Evolutionary conservation across 2,797 vertebrate genomes (phyloP).

Genomic region (Poecilia picta): DNA sequence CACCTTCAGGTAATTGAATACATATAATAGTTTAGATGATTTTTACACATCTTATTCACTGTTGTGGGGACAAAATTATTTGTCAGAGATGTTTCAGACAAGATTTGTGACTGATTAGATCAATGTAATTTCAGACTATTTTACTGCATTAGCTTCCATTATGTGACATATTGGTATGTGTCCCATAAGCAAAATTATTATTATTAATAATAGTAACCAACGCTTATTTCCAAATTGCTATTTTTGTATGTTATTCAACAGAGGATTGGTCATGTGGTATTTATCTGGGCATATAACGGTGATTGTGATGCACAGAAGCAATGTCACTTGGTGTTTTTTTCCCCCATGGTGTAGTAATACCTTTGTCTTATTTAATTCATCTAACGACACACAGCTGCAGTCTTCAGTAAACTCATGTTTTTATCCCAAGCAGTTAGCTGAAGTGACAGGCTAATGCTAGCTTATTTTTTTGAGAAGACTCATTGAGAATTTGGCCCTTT

Average conservation of each 20-base stretch:
- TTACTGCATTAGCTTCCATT: neutral
- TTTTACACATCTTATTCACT: neutral
- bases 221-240: neutral
- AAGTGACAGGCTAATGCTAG: neutral
- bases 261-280: neutral
- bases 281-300: neutral
- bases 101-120: neutral
- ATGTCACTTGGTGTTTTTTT: neutral
- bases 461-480: neutral
- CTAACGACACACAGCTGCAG: neutral
- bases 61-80: neutral
- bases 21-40: neutral
- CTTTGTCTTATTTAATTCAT: neutral
- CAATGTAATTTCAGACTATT: neutral
- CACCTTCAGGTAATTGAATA: neutral
- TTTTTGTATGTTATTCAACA: neutral
- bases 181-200: neutral
- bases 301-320: neutral
- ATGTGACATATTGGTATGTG: neutral
- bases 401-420: neutral
- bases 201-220: neutral
- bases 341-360: neutral
- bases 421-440: neutral
- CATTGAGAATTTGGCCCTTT: neutral
- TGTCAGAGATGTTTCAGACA: neutral